Evolutionary conservation across 1,140 invertebrate species (phyloP), one percentile per base, ranked within the genome.

Genomic region (Sinonovacula constricta): DNA sequence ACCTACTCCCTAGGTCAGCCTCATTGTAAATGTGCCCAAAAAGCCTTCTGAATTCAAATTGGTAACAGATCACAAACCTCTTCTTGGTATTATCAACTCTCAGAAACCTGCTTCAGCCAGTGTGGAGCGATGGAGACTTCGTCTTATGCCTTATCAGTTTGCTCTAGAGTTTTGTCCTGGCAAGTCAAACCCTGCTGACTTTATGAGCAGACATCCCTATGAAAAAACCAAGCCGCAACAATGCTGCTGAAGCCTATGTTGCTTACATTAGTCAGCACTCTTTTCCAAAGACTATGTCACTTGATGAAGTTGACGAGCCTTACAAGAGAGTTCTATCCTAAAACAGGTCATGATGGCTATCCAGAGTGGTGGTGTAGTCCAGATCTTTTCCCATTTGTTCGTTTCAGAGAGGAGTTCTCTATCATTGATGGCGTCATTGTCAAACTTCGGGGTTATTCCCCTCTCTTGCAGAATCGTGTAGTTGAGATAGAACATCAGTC

Each of bases 1-100:
- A n/a, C n/a, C n/a, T n/a, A n/a, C n/a, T n/a, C n/a, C 84, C 22
- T 87, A 83, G 88, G 85, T 87, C 7, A 84, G 80, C 14, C 80
- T 83, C 0, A 71, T 88, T 14, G 85, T 88, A n/a, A 78, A 81
- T 5, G 81, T 83, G 0, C 85, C 82, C 12, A 86, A 86, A 57
- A n/a, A n/a, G n/a, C n/a, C n/a, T n/a, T 57, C 57, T 18, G 31
- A 70, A 22, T 81, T 81, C 39, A 71, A 36, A 7, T 39, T 83
- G 24, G 33, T 78, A 28, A 81, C 72, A 31, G 71, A 81, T 66
- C 72, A 83, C 30, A 83, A 83, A 36, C 79, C 74, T 5, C 60
- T 81, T 36, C 53, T 76, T 22, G 80, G 51, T 49, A 77, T 83
- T 63, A 63, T 80, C 14, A 36, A 68, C n/a, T 70, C 63, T 30